Base-by-base conservation (phyloP, 2,797 vertebrate species). In the Lagodon rhomboides region DNA sequence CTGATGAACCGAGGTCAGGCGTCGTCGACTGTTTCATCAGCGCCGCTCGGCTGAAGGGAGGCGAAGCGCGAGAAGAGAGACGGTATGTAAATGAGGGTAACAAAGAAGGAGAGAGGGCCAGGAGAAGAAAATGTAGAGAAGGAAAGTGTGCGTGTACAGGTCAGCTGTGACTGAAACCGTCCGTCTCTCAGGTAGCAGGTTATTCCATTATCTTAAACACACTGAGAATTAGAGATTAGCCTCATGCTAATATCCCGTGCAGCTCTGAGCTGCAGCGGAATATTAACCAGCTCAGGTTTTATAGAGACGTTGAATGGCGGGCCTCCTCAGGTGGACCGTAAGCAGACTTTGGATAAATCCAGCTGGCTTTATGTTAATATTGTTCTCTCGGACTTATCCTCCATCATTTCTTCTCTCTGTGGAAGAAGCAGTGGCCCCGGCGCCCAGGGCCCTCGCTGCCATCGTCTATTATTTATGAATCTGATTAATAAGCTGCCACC, bases 381-480 rank as follows among this genome's bases (percentile, higher is more conserved):
- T 91, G 89, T 90, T 91, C 83, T 47, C 64, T 77, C 65, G 8
- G 66, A 71, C 77, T 84, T 72, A 68, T 87, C 88, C 85, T 85
- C 82, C 66, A 79, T 85, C 86, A 82, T 71, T 77, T 79, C 72
- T 73, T 67, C 75, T 73, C 55, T 49, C 84, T 41, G 44, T 70
- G 77, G 87, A 85, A 74, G 85, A 87, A 83, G 87, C 85, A 44
- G 70, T 75, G 83, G 76, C 81, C 87, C 79, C 55, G 53, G 63
- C 30, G 84, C 89, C 81, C 79, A 76, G 72, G 78, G 89, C 78
- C 83, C 79, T 43, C 53, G n/a, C 88, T 85, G 83, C 78, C 88
- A 88, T 91, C 85, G 86, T 94, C 91, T 93, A 94, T 94, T 93
- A 94, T 94, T 94, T 92, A 94, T 94, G 93, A 91, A 92, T 91